Evolutionary conservation across 1,140 invertebrate genomes (phyloP).

Genomic region (Drosophila ercepeae): DNA sequence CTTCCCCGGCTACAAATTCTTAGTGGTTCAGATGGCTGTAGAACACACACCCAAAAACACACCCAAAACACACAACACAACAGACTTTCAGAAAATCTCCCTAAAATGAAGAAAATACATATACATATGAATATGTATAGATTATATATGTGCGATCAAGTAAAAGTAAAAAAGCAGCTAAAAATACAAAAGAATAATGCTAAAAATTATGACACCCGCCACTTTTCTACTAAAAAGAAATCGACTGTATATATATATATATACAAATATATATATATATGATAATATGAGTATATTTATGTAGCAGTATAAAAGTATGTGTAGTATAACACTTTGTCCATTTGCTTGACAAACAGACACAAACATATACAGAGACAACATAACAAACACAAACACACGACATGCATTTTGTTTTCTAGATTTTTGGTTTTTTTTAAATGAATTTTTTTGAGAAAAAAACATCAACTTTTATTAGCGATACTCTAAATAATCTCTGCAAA

Average conservation of each 20-base stretch:
- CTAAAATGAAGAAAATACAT: constrained; percentile 41
- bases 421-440: constrained; percentile 1
- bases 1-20: constrained; percentile 83
- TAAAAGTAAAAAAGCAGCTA: constrained; percentile 67
- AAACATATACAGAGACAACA: constrained; percentile 2
- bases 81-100: constrained; percentile 21
- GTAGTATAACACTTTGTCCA: constrained; percentile 61
- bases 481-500: constrained; percentile 32
- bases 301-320: constrained; percentile 71
- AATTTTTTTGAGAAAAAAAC: background rate
- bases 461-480: constrained; percentile 43
- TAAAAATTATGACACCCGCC: constrained; percentile 76
- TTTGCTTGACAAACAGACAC: constrained; percentile 60
- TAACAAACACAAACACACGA: constrained; percentile 18
- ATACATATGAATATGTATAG: constrained; percentile 54
- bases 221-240: constrained; percentile 73
- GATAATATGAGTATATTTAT: constrained; percentile 65
- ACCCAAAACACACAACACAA: constrained; percentile 8
- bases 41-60: constrained; percentile 9
- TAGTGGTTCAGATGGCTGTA: constrained; percentile 79
- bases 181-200: constrained; percentile 27
- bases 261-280: constrained; percentile 57
- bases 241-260: constrained; percentile 63
- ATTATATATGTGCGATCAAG: constrained; percentile 53
- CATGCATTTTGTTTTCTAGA: constrained; percentile 43